Evolutionary conservation across 2,113 vertebrate species (phyloP).

Genomic region (Spea multiplicata): DNA sequence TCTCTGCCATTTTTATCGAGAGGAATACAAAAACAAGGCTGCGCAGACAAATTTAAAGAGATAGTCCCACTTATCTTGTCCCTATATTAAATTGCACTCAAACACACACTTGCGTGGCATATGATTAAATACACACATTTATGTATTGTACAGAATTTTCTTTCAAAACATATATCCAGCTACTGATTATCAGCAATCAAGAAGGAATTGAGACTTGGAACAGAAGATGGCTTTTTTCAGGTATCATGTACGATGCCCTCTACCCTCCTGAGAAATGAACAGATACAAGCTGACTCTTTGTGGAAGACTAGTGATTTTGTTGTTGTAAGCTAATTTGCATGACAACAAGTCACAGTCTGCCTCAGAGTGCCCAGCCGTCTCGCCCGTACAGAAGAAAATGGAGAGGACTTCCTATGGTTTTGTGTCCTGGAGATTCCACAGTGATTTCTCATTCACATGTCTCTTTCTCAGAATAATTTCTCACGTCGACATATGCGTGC

Average conservation of each 20-base stretch:
- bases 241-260: not conserved
- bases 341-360: conserved; percentile 84
- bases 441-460: not conserved
- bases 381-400: conserved; percentile 3
- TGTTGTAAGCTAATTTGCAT: conserved; percentile 67
- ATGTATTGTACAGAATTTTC: not conserved
- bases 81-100: not conserved
- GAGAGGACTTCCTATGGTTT: not conserved
- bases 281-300: conserved; percentile 52
- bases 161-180: not conserved
- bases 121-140: no score
- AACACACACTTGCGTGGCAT: no score
- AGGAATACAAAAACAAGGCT: not conserved
- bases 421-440: not conserved
- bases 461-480: not conserved
- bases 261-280: not conserved
- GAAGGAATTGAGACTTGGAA: not conserved
- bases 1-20: not conserved
- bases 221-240: not conserved
- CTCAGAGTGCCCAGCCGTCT: conserved; percentile 57
- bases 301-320: conserved; percentile 90
- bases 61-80: not conserved
- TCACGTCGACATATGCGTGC: conserved; percentile 16
- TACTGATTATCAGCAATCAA: not conserved
- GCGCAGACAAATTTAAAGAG: not conserved